phyloP scores from a whole-genome alignment of 2,888 invertebrate genomes.

The Ernsta delagoae region DNA sequence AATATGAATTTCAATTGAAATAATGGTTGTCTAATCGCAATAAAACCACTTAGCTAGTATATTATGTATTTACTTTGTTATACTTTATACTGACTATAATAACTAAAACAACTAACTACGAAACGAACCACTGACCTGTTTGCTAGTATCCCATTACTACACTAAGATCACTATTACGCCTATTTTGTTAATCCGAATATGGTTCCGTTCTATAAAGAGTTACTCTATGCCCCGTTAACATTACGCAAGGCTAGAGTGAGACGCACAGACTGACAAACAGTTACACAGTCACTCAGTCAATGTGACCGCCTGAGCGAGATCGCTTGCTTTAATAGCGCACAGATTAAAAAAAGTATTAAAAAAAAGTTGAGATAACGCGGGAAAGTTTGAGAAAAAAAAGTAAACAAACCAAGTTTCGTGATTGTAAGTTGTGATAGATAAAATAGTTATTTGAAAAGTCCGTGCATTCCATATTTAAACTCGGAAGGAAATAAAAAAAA shows the following conservation, averaged over 20 bases:
- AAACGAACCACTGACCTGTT: too few relatives aligned
- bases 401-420: background rate
- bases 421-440: background rate
- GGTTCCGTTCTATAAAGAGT: conserved; percentile 59
- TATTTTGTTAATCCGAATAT: conserved; percentile 36
- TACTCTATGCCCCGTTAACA: conserved; percentile 80
- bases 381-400: conserved; percentile 37
- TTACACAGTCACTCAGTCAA: conserved; percentile 51
- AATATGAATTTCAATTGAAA: too few relatives aligned
- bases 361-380: conserved; percentile 46
- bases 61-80: too few relatives aligned
- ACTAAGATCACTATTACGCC: background rate
- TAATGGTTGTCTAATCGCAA: too few relatives aligned
- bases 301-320: conserved; percentile 63
- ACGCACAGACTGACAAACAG: conserved; percentile 63
- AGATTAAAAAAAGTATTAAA: conserved; percentile 27
- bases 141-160: background rate
- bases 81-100: too few relatives aligned
- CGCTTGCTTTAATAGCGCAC: conserved; percentile 43
- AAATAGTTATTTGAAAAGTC: background rate
- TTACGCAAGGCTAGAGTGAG: conserved; percentile 75
- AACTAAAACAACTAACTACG: too few relatives aligned
- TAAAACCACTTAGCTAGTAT: too few relatives aligned
- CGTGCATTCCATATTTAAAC: background rate
- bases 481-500: background rate